Base-by-base conservation (phyloP, 2,113 vertebrate species). In the Mohoua ochrocephala region DNA sequence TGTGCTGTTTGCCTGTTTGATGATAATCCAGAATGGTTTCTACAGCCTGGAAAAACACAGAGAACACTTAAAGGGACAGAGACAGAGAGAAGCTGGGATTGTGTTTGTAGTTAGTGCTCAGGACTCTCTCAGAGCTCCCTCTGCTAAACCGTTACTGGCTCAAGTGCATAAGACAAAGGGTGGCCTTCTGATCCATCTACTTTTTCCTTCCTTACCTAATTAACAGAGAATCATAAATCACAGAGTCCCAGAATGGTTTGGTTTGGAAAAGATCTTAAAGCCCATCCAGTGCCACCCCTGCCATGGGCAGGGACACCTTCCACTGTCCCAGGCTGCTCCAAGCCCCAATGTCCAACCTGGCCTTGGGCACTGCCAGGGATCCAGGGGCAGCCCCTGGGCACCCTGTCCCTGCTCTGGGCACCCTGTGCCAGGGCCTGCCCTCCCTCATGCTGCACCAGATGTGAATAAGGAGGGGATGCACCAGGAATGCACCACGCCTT, bases 211-310 rank as follows among this genome's bases (percentile, higher is more conserved):
- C 44, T 65, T 63, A 26, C 26, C 14, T 57, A 17, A 67, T 59
- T 52, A 82, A 30, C 33, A 73, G 6, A 33, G 11, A 42, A 28
- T 23, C 44, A 50, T 23, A 44, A 81, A 44, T n/a, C 30, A n/a
- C 3, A n/a, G 45, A 82, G 7, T 60, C 16, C 1, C 30, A 68
- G 6, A 26, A n/a, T 15, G 7, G 6, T 13, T 30, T n/a, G 52
- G 23, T 11, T 6, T 7, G 20, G 20, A 18, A 75, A 4, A 13
- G 5, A 44, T 7, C 2, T 30, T 3, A 30, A 67, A 82, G 2
- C 1, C 4, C 53, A 45, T 1, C 20, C 24, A 14, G 4, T n/a
- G 0, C 16, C 45, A 52, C 33, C 31, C 9, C 52, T 26, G 39
- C 69, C 45, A 21, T 22, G 44, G 24, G 7, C 69, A 82, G 45